Conservation (phyloP, 2,113 vertebrate genomes). For the Zeus faber region DNA sequence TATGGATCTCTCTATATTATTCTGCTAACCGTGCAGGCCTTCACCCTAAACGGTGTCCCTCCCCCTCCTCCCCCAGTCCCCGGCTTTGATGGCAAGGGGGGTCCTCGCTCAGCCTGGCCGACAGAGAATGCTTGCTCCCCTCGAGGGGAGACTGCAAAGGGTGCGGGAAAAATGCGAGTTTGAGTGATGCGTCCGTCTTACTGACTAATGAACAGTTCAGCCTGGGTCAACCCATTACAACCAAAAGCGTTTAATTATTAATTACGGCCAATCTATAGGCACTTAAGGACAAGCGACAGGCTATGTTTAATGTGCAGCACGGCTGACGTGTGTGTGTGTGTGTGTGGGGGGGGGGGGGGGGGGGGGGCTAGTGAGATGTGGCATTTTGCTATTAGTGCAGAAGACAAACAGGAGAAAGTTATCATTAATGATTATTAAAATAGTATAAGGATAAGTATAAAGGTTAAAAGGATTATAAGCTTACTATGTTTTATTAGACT, state of each 20-base stretch:
- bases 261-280: conserved; percentile 92
- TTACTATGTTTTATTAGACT: too few species aligned
- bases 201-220: conserved; percentile 98
- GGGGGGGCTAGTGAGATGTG: conserved; percentile 36
- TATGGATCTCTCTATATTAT: too few species aligned
- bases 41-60: too few species aligned
- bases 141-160: conserved; percentile 69
- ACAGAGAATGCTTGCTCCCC: conserved; percentile 30
- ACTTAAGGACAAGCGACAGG: conserved; percentile 86
- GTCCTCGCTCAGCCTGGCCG: conserved; percentile 49
- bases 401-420: too few species aligned
- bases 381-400: conserved; percentile 59
- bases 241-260: conserved; percentile 97
- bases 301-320: conserved; percentile 85
- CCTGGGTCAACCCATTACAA: conserved; percentile 97
- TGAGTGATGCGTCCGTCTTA: conserved; percentile 92
- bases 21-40: too few species aligned
- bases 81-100: conserved; percentile 41
- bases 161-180: conserved; percentile 80
- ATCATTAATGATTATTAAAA: too few species aligned
- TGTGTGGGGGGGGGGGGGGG: too few species aligned
- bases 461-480: too few species aligned
- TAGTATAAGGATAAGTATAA: too few species aligned
- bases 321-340: too few species aligned
- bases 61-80: conserved; percentile 16